These are phyloP conservation scores for Camponotus pennsylvanicus DNA, from an alignment of 1,140 invertebrate genomes.

Conservation along the genomic window DNA sequence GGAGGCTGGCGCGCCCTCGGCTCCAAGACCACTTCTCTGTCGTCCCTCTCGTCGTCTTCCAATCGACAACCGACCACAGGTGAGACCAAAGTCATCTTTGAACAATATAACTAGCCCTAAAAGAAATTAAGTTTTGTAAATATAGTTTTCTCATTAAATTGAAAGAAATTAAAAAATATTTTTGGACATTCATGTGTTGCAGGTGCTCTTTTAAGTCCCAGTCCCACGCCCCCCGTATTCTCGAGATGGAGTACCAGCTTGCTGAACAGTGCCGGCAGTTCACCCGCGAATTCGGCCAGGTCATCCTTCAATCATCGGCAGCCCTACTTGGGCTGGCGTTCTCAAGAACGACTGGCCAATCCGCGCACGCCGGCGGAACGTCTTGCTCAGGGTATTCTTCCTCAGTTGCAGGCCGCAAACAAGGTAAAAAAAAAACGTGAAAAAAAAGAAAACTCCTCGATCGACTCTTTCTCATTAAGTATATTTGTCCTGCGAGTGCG, in stretches of 20 bases:
- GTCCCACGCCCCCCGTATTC: slow-evolving; percentile 87
- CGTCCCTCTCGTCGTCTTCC: slow-evolving; percentile 87
- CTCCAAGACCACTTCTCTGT: slow-evolving; percentile 92
- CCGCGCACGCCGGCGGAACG: slow-evolving; percentile 94
- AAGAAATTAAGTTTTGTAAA: neutral
- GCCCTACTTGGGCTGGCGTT: slow-evolving; percentile 96
- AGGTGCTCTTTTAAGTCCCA: slow-evolving; percentile 85
- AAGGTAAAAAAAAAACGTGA: slow-evolving; percentile 75
- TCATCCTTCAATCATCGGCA: slow-evolving; percentile 89
- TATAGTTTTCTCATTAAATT: neutral
- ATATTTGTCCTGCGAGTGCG: neutral
- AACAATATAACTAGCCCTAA: neutral
- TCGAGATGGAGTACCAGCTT: slow-evolving; percentile 95
- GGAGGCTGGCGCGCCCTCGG: slow-evolving; percentile 91
- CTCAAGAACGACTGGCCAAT: slow-evolving; percentile 92
- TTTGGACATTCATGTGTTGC: neutral
- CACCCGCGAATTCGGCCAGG: slow-evolving; percentile 88
- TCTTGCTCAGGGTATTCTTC: slow-evolving; percentile 86
- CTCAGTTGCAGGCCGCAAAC: slow-evolving; percentile 84
- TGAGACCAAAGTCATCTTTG: slow-evolving; percentile 50
- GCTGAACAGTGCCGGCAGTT: slow-evolving; percentile 91
- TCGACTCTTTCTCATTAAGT: neutral
- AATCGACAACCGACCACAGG: slow-evolving; percentile 84
- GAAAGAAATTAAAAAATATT: neutral
- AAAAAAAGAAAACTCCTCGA: neutral